Percentiles rank a stretch among this genome's conserved stretches.
Conservation (phyloP, 2,888 invertebrate species). For the Xestia sexstrigata region DNA sequence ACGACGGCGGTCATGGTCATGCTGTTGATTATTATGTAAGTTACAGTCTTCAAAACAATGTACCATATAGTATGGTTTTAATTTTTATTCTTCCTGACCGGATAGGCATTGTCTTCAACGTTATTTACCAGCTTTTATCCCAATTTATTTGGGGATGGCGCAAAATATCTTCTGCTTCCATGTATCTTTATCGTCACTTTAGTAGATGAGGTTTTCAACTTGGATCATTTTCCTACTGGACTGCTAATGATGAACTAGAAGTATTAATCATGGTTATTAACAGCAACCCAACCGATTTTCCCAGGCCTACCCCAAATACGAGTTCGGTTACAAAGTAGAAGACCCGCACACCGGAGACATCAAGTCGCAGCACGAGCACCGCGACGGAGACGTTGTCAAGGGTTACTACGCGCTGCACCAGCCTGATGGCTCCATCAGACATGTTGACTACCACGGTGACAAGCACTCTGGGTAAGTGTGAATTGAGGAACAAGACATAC, state of each 20-base stretch:
- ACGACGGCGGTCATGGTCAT: conserved; percentile 72
- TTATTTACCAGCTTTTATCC: not conserved
- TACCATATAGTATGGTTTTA: not conserved
- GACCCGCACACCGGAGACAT: conserved; percentile 89
- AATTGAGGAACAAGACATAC: not conserved
- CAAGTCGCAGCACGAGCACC: conserved; percentile 86
- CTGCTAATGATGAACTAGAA: not conserved
- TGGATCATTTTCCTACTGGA: not conserved
- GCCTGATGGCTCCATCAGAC: conserved; percentile 89
- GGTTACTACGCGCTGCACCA: conserved; percentile 85
- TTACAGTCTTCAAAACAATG: not conserved
- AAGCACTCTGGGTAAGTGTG: conserved; percentile 83
- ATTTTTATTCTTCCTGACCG: not conserved
- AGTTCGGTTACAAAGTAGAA: conserved; percentile 81
- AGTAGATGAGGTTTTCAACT: not conserved
- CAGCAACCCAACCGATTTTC: too few species aligned
- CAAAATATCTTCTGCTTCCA: not conserved
- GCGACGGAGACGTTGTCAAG: conserved; percentile 86
- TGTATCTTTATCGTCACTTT: too few species aligned
- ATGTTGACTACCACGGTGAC: conserved; percentile 89
- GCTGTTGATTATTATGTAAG: conserved; percentile 75
- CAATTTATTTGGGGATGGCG: not conserved
- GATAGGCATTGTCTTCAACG: too few species aligned
- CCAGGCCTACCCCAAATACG: conserved; percentile 81
- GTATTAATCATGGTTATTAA: not conserved